These are phyloP conservation scores for Bombus picipes DNA, from an alignment of 1,140 invertebrate genomes.

Conservation along the genomic window DNA sequence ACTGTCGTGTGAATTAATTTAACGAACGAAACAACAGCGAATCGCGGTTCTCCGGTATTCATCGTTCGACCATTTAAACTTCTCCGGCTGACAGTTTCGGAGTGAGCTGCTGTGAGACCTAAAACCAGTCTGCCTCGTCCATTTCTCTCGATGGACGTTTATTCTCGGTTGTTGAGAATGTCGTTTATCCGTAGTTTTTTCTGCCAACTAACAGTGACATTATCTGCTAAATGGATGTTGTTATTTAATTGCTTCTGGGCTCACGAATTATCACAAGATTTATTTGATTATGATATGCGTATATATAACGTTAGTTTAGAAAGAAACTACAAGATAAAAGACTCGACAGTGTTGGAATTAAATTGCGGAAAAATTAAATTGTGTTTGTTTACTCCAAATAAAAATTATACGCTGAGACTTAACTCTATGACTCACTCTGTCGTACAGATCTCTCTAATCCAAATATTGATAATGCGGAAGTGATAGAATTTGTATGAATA, in stretches of 20 bases:
- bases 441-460: too few species aligned
- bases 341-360: too few species aligned
- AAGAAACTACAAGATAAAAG: too few species aligned
- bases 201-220: background rate
- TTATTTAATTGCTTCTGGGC: background rate
- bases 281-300: background rate
- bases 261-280: background rate
- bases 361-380: too few species aligned
- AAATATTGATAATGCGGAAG: too few species aligned
- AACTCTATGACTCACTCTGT: too few species aligned
- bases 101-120: conserved; percentile 15
- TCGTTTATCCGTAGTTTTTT: background rate
- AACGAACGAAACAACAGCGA: conserved; percentile 20
- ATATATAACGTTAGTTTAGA: too few species aligned
- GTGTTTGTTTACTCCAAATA: fast-evolving
- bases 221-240: too few species aligned
- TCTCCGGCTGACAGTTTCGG: conserved; percentile 30
- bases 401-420: too few species aligned
- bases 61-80: conserved; percentile 43
- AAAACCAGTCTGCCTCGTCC: background rate
- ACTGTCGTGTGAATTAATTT: conserved; percentile 45
- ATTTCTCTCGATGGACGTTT: background rate
- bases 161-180: background rate
- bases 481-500: too few species aligned
- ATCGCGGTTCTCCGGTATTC: conserved; percentile 35